Evolutionary conservation across 2,113 vertebrate genomes (phyloP).

Genomic region (Protobothrops mucrosquamatus): DNA sequence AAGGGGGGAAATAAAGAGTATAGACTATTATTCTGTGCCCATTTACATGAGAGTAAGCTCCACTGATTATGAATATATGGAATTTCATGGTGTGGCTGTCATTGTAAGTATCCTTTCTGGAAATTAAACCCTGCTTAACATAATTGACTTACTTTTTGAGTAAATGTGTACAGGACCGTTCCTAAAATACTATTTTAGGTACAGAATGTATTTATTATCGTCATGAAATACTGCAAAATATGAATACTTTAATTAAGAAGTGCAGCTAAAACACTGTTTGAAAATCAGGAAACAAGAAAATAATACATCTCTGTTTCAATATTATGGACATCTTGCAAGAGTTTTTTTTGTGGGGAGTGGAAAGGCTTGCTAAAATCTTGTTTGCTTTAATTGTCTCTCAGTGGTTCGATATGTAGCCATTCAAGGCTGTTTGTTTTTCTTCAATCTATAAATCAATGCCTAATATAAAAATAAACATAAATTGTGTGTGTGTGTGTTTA

Average conservation of each 20-base stretch:
- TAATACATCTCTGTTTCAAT: neutral
- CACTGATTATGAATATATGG: neutral
- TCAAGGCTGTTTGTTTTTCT: neutral
- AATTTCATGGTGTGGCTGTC: neutral
- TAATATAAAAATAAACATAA: neutral
- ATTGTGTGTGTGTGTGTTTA: neutral
- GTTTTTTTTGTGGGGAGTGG: conserved; percentile 6
- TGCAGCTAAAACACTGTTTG: neutral
- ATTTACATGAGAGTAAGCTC: neutral
- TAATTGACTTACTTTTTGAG: neutral
- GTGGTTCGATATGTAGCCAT: conserved; percentile 21
- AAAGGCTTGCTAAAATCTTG: conserved; percentile 11
- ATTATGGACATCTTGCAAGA: conserved; percentile 1
- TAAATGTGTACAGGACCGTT: neutral
- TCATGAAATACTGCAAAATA: neutral
- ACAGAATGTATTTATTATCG: neutral
- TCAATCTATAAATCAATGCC: conserved; percentile 32
- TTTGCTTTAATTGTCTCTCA: conserved; percentile 31
- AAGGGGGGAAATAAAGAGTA: neutral
- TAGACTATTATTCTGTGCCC: neutral
- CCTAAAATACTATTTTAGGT: neutral
- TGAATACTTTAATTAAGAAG: neutral
- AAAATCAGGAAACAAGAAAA: neutral
- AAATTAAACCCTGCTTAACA: neutral
- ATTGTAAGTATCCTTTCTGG: neutral